These are phyloP conservation scores for Melopsittacus undulatus DNA, from an alignment of 2,797 vertebrate genomes.

Conservation along the genomic window DNA sequence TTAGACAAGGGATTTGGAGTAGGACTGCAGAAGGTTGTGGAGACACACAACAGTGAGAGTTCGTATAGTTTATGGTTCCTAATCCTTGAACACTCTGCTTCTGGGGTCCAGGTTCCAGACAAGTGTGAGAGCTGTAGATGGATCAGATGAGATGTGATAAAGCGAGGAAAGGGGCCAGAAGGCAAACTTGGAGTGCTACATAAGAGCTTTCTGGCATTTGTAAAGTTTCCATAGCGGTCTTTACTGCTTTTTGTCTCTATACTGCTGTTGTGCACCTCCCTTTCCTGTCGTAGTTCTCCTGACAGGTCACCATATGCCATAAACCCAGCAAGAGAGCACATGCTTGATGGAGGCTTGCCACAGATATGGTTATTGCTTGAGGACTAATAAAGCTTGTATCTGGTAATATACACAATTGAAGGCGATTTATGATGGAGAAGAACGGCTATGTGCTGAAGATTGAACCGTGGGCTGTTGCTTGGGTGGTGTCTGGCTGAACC, in stretches of 20 bases:
- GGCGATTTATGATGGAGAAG: accelerated
- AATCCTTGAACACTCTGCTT: neutral
- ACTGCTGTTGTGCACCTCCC: neutral
- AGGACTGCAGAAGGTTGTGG: neutral
- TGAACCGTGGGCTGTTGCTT: neutral
- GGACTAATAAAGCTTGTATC: neutral
- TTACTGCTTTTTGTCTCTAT: neutral
- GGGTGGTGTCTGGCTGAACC: neutral
- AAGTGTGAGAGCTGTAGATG: neutral
- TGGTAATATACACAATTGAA: neutral
- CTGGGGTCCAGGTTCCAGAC: neutral
- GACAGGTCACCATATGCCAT: neutral
- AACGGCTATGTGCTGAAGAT: neutral
- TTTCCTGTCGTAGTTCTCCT: neutral
- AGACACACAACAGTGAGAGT: neutral
- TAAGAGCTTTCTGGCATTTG: neutral
- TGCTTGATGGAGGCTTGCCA: neutral
- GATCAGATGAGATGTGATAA: accelerated
- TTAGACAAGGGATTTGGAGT: neutral
- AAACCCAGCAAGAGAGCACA: neutral
- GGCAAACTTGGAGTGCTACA: neutral
- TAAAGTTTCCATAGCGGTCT: neutral
- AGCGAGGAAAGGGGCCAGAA: neutral
- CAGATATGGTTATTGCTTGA: neutral
- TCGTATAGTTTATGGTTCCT: neutral